These are phyloP conservation scores for Pocillopora grandis DNA, from an alignment of 92 coral and sea anemone species.

Conservation along the genomic window DNA sequence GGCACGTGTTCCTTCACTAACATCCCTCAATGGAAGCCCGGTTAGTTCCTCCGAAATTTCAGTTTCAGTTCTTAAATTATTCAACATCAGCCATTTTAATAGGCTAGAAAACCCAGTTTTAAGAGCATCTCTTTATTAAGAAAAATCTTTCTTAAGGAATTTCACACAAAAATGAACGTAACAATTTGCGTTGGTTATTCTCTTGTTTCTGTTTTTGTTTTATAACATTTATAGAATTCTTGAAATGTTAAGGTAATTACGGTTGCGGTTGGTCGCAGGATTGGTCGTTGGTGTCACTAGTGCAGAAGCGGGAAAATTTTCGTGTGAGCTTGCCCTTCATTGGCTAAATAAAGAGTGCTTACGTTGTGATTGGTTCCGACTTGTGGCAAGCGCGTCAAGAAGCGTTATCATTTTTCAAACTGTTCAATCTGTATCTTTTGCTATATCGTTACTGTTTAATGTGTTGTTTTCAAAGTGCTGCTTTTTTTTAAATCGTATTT, in stretches of 20 bases:
- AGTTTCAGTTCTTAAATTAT: background rate
- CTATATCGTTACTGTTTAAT: no score
- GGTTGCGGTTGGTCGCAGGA: no score
- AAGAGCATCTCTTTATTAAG: no score
- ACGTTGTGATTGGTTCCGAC: background rate
- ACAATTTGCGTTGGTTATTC: no score
- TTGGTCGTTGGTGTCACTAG: background rate
- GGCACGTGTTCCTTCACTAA: conserved; percentile 75
- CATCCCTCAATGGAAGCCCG: conserved; percentile 70
- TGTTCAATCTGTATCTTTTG: background rate
- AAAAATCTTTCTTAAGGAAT: no score
- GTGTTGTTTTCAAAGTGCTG: background rate
- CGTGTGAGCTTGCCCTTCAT: background rate
- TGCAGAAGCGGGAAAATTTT: background rate
- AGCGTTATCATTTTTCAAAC: background rate
- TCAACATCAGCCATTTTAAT: background rate
- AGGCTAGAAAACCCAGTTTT: no score
- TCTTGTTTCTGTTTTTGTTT: no score
- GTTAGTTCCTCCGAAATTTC: conserved; percentile 40
- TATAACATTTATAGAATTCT: no score
- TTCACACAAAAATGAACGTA: no score
- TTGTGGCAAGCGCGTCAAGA: background rate
- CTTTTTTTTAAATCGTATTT: background rate
- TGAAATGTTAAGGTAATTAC: no score
- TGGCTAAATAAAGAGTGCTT: background rate